Evolutionary conservation across 2,113 vertebrate species (phyloP), one percentile per base, ranked within the genome.

Genomic region (Mesoclemmys tuberculata): DNA sequence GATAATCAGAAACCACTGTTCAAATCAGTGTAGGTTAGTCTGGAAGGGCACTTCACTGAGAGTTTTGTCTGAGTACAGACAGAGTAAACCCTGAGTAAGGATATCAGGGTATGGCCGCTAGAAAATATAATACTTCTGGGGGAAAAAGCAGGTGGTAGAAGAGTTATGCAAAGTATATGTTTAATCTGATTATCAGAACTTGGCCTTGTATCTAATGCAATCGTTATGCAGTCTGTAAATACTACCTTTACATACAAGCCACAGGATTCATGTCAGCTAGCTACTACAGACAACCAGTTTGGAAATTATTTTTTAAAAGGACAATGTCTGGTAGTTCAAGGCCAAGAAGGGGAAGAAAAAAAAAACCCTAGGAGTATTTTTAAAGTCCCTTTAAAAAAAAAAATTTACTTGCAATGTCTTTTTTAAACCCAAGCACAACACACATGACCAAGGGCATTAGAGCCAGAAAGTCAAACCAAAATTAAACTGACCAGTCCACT

Each of bases 391-490:
- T 52, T 18, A 52, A 52, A 52, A 12, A 51, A 13, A 13, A 18
- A 46, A 46, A 85, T 31, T 81, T 54, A 94, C 90, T 51, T 78
- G n/a, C 21, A 71, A 88, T 64, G 93, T 52, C 22, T 54, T 61
- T 90, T 90, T 84, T 77, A 21, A 49, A 64, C 31, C 74, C 22
- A 41, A 44, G 11, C 71, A 24, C 10, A 26, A 48, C 21, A 74
- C 82, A n/a, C 31, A 56, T 26, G 1, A 94, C 49, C 61, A 78
- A 24, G 56, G 68, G 71, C 84, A 79, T 24, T 35, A 3, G 18
- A 74, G 87, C 41, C 75, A 87, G 82, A 84, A 95, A 96, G 90
- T 94, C 90, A 92, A 86, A 91, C 80, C 82, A 89, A 94, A 97
- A 88, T 78, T 74, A 89, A 90, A 83, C 0, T 0, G 94, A 29